These are phyloP conservation scores for Harpagoxenus sublaevis DNA, from an alignment of 2,888 invertebrate genomes.

Conservation along the genomic window DNA sequence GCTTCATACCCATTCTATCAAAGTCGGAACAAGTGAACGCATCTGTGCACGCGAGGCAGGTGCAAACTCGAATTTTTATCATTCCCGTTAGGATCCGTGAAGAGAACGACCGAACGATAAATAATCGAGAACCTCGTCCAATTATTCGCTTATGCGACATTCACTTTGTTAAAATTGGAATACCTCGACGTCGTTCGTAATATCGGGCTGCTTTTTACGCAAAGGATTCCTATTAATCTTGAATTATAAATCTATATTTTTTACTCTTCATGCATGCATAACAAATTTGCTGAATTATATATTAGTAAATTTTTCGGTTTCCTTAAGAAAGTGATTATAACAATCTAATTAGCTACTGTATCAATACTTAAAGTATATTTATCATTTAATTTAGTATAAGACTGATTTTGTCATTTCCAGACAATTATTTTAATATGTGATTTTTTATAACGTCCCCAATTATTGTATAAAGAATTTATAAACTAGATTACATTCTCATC, in stretches of 20 bases:
- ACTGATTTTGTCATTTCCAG: neutral
- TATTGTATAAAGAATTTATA: neutral
- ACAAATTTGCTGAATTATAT: neutral
- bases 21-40: constrained; percentile 1
- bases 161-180: constrained; percentile 7
- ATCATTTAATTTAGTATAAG: neutral
- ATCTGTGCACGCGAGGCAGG: constrained; percentile 9
- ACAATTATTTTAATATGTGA: neutral
- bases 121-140: constrained; percentile 11
- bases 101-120: neutral
- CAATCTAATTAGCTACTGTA: neutral
- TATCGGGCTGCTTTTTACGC: neutral
- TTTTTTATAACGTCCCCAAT: neutral
- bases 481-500: neutral
- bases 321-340: neutral
- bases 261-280: neutral
- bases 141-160: constrained; percentile 28
- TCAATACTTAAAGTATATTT: neutral
- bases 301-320: neutral
- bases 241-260: neutral
- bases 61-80: constrained; percentile 19
- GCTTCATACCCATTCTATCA: constrained; percentile 61
- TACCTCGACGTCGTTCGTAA: neutral
- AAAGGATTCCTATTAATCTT: neutral
- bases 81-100: constrained; percentile 1